A percentile compares a stretch with the other conserved stretches of the same genome.
Conservation (phyloP, 1,140 invertebrate species). For the Drosophila biarmipes region DNA sequence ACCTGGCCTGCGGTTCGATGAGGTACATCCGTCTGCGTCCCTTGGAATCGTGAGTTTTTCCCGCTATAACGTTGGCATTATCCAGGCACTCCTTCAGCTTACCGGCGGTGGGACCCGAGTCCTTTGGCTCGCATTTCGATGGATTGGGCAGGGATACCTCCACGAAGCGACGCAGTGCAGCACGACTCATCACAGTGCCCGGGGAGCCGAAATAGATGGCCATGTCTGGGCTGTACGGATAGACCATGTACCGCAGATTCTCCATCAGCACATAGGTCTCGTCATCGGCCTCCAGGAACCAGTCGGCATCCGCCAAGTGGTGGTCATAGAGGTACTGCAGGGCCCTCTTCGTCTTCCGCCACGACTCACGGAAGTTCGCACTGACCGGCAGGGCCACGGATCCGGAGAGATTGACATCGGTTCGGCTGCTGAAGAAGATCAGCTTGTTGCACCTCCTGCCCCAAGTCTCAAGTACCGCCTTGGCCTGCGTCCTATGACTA, state of each 20-base stretch:
- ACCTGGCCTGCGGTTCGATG: slow-evolving; percentile 14
- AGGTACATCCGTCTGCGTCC: slow-evolving; percentile 17
- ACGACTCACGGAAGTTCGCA: slow-evolving; percentile 94
- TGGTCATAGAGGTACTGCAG: slow-evolving; percentile 94
- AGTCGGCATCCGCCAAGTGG: slow-evolving; percentile 92
- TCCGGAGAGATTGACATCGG: slow-evolving; percentile 87
- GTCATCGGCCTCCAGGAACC: slow-evolving; percentile 97
- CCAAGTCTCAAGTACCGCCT: slow-evolving; percentile 97
- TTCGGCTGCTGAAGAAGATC: slow-evolving; percentile 92
- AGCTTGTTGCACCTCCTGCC: slow-evolving; percentile 94
- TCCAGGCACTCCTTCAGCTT: slow-evolving; percentile 18
- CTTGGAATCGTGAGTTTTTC: slow-evolving; percentile 1
- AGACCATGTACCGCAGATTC: slow-evolving; percentile 94
- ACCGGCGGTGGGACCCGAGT: background rate
- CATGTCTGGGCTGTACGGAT: slow-evolving; percentile 88
- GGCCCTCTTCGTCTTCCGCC: slow-evolving; percentile 96
- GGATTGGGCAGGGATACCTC: slow-evolving; percentile 7
- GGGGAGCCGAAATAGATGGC: slow-evolving; percentile 95
- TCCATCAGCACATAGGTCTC: slow-evolving; percentile 96
- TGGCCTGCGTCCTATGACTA: slow-evolving; percentile 94
- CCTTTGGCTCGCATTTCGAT: slow-evolving; percentile 8
- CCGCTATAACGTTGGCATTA: slow-evolving; percentile 8
- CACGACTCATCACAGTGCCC: slow-evolving; percentile 94
- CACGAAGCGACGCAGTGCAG: slow-evolving; percentile 84
- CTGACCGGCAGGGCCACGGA: slow-evolving; percentile 90